A percentile compares a stretch with the other conserved stretches of the same genome.
Conservation (phyloP, 2,113 vertebrate species). For the Todiramphus saurophagus region DNA sequence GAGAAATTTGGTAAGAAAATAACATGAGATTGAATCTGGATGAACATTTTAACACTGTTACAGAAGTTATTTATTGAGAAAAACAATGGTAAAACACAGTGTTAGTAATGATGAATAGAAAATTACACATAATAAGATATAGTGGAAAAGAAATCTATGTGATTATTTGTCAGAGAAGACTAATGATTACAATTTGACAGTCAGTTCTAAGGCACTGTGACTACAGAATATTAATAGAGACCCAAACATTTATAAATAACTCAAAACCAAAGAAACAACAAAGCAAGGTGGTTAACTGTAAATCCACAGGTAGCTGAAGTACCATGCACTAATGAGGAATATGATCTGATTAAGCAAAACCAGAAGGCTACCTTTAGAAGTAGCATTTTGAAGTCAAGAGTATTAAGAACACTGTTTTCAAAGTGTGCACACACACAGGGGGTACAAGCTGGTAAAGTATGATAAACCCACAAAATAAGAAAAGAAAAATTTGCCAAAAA, state of each 20-base stretch:
- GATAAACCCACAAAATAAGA: neutral
- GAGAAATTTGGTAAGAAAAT: neutral
- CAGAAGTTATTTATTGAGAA: neutral
- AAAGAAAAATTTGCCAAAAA: neutral
- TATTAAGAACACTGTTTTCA: neutral
- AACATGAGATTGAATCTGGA: neutral
- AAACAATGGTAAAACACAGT: neutral
- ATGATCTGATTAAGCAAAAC: neutral
- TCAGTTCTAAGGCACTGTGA: neutral
- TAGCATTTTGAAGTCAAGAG: neutral
- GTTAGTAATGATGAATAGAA: neutral
- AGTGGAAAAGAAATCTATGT: neutral
- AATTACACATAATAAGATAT: neutral
- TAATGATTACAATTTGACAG: neutral
- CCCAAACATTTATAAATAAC: neutral
- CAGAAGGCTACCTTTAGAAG: neutral
- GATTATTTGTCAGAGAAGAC: neutral
- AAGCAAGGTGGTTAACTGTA: neutral
- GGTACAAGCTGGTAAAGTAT: rapidly evolving
- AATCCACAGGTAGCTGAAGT: neutral
- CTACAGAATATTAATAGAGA: neutral
- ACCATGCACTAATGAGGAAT: rapidly evolving
- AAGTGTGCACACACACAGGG: rapidly evolving
- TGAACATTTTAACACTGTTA: neutral
- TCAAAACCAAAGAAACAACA: too few species aligned